Conservation (phyloP, 1,140 invertebrate species). For the Mycetomoellerius zeteki region DNA sequence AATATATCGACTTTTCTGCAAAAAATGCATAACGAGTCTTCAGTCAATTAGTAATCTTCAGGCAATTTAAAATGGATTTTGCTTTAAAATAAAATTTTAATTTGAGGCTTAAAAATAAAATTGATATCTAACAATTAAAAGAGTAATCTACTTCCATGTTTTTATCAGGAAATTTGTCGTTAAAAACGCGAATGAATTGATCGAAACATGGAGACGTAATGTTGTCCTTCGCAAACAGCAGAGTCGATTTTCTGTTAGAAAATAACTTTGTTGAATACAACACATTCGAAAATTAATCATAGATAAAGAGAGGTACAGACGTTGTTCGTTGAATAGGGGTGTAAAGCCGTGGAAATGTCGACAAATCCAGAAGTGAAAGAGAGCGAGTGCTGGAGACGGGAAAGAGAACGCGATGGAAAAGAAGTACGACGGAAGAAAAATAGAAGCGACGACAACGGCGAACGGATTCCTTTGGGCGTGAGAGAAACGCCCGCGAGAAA, state of each 20-base stretch:
- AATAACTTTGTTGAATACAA: constrained; percentile 29
- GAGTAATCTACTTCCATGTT: neutral
- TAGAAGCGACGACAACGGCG: constrained; percentile 66
- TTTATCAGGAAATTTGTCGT: constrained; percentile 1
- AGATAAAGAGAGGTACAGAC: constrained; percentile 19
- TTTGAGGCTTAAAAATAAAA: constrained; percentile 14
- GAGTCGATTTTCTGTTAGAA: constrained; percentile 34
- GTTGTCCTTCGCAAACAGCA: neutral
- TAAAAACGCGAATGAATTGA: neutral
- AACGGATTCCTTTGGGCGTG: constrained; percentile 65
- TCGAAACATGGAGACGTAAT: neutral
- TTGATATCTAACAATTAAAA: constrained; percentile 14
- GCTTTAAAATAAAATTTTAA: constrained; percentile 20
- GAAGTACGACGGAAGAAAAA: constrained; percentile 68
- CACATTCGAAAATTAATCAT: constrained; percentile 45
- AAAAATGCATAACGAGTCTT: neutral
- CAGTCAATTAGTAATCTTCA: neutral
- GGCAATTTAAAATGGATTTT: constrained; percentile 3
- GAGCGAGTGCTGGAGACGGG: neutral
- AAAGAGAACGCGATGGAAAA: constrained; percentile 12
- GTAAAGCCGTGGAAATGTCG: constrained; percentile 44
- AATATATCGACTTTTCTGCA: neutral
- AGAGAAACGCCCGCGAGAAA: constrained; percentile 55
- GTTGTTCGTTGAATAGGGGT: constrained; percentile 33
- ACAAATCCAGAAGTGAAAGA: constrained; percentile 63